Base-by-base conservation (phyloP, 23 tunicate species). In the Clavelina lepadiformis region DNA sequence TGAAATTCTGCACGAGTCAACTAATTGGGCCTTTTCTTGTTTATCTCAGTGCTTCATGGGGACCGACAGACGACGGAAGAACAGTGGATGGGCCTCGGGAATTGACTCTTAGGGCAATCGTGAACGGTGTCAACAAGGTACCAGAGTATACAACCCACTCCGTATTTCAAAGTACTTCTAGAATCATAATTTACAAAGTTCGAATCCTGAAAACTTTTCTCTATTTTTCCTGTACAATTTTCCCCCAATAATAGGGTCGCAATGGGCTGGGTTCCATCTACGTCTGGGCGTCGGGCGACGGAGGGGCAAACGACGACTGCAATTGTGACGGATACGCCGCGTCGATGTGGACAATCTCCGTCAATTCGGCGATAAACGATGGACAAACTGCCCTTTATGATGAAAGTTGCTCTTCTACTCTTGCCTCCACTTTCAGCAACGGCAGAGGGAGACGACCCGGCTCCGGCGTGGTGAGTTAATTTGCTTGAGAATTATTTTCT, bases 241-340 rank as follows among this genome's bases (percentile, higher is more conserved):
- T 11, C 15, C 49, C 11, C 15, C 11, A 15, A 11, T 41, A 41
- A 15, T 41, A 88, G 96, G 96, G 96, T 1, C 79, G 97, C 5
- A 64, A 56, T 5, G 97, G 97, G 23, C 76, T 89, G 8, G 99
- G 99, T 11, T 86, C 95, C 7, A 94, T 94, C 18, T 94, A 80
- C 52, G 99, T 94, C 8, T 94, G 99, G 99, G 99, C 99, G 8
- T 94, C 99, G 11, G 99, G 99, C 20, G 99, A 94, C 57, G 99
- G 99, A 4, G 99, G 99, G 2, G 75, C 81, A 3, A 56, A 80
- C 52, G 99, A 94, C 35, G 99, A 94, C 71, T 94, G 99, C 63
- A 94, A 94, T 37, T 82, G 94, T 51, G 99, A 94, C 41, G 99
- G 99, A 25, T 94, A 94, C 69, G 99, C 99, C 18, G 78, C 95